Evolutionary conservation across 1,140 invertebrate genomes (phyloP).

Genomic region (Oreohelix idahoensis): DNA sequence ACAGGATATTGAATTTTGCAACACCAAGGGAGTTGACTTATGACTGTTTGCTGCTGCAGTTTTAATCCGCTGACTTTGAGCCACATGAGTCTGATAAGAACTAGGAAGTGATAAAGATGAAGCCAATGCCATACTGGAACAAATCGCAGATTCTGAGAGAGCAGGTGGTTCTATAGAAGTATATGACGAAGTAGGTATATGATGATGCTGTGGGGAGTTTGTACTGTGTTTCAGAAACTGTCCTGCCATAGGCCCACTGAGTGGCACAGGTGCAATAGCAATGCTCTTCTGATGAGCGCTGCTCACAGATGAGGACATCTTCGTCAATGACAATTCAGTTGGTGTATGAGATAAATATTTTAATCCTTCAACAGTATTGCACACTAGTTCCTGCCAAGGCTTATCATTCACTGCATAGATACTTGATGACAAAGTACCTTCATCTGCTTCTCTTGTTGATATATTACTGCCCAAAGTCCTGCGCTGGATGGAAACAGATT

Average conservation of each 20-base stretch:
- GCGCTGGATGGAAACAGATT: neutral
- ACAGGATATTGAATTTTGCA: no score
- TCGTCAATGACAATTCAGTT: neutral
- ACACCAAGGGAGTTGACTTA: neutral
- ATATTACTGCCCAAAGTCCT: neutral
- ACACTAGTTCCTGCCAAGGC: constrained; percentile 3
- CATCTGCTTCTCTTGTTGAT: neutral
- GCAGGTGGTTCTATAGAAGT: neutral
- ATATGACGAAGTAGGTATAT: neutral
- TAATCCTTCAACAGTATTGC: neutral
- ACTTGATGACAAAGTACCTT: neutral
- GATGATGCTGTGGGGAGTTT: neutral
- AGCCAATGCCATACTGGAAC: neutral
- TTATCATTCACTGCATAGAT: constrained; percentile 24
- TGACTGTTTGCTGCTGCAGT: neutral
- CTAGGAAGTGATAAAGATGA: neutral
- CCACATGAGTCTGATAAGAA: neutral
- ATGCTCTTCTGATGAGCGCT: neutral
- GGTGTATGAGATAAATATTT: neutral
- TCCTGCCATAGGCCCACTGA: neutral
- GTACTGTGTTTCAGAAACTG: neutral
- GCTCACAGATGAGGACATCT: neutral
- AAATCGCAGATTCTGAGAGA: constrained; percentile 29
- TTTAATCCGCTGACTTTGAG: neutral
- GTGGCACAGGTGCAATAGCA: neutral